A percentile compares a stretch with the other conserved stretches of the same genome.
Conservation (phyloP, 1,140 invertebrate species). For the Drosophila kohkoa region DNA sequence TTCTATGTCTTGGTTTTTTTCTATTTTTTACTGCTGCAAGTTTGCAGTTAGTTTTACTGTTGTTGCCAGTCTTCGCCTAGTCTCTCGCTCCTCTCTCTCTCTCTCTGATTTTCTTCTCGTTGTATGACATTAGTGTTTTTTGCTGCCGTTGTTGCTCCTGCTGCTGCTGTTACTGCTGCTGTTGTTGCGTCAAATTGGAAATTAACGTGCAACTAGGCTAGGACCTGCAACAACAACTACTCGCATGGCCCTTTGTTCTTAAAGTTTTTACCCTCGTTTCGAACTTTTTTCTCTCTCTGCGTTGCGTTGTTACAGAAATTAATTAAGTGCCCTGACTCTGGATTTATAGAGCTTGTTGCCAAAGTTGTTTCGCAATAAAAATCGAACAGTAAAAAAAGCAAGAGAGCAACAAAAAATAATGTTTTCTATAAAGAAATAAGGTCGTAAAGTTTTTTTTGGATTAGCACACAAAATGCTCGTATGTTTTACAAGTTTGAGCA, state of each 20-base stretch:
- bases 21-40: conserved; percentile 61
- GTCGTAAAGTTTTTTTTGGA: conserved; percentile 3
- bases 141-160: conserved; percentile 25
- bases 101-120: conserved; percentile 41
- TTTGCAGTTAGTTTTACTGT: conserved; percentile 81
- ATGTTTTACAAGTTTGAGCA: conserved; percentile 29
- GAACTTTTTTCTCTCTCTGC: conserved; percentile 25
- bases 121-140: conserved; percentile 45
- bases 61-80: conserved; percentile 19
- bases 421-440: conserved; percentile 15
- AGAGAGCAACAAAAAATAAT: background rate
- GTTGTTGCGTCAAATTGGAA: conserved; percentile 72
- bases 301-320: conserved; percentile 57
- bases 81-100: conserved; percentile 17
- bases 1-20: conserved; percentile 15
- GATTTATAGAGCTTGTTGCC: conserved; percentile 76
- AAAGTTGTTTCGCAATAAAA: conserved; percentile 56
- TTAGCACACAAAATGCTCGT: conserved; percentile 42
- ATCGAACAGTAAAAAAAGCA: background rate
- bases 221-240: conserved; percentile 42
- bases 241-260: conserved; percentile 73
- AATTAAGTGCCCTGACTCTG: conserved; percentile 70
- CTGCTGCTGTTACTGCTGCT: conserved; percentile 28
- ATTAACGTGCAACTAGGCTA: conserved; percentile 77
- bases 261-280: conserved; percentile 53